phyloP scores from a whole-genome alignment of 2,113 vertebrate genomes.

The Rhea americana region DNA sequence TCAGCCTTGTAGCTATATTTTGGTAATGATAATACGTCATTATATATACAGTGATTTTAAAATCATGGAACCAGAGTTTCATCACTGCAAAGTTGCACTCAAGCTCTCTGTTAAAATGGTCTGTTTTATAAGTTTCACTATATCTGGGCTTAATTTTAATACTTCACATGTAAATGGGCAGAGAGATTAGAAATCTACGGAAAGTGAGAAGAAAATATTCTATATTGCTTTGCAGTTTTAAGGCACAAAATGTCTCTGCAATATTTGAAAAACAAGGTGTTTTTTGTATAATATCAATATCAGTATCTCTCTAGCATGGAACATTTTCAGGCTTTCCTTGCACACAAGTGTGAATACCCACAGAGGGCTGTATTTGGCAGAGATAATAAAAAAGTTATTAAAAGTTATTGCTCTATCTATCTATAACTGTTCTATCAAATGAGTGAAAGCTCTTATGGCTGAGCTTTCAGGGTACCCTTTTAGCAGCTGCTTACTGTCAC shows the following conservation, averaged over 20 bases:
- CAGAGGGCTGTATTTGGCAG: neutral
- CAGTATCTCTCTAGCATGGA: neutral
- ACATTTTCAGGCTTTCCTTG: neutral
- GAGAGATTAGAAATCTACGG: neutral
- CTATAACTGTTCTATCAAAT: too few relatives aligned
- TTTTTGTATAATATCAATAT: neutral
- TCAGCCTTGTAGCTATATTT: neutral
- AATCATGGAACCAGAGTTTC: neutral
- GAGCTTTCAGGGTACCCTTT: neutral
- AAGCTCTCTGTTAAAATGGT: neutral
- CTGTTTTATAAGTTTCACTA: neutral
- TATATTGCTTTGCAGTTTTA: neutral
- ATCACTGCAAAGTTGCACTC: neutral
- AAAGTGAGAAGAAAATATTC: neutral
- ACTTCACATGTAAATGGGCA: accelerated
- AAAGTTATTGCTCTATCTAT: neutral
- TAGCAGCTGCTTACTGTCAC: neutral
- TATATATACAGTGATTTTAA: neutral
- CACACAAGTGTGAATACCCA: neutral
- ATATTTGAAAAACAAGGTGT: too few relatives aligned
- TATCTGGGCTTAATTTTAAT: neutral
- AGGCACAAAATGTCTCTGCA: neutral
- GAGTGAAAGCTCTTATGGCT: neutral
- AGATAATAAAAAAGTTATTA: too few relatives aligned
- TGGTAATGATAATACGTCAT: neutral